Conservation (phyloP, 2,888 invertebrate genomes). For the Dexiosoma caninum region DNA sequence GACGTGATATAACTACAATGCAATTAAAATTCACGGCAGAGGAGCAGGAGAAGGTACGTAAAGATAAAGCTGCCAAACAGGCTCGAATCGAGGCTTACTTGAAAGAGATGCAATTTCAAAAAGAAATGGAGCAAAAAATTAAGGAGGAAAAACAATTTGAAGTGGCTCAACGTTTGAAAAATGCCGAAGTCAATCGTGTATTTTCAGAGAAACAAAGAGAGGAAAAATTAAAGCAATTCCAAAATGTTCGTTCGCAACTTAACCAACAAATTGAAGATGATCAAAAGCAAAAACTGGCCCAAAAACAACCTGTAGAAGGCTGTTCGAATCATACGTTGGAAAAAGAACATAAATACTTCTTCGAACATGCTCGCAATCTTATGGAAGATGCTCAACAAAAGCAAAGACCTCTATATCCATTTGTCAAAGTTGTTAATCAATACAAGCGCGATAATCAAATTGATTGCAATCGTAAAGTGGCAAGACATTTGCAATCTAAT, state of each 20-base stretch:
- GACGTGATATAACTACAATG: slow-evolving; percentile 79
- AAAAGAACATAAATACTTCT: slow-evolving; percentile 73
- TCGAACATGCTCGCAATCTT: slow-evolving; percentile 70
- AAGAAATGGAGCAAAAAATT: slow-evolving; percentile 64
- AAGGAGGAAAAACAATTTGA: slow-evolving; percentile 67
- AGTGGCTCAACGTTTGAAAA: slow-evolving; percentile 71
- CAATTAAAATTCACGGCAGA: slow-evolving; percentile 75
- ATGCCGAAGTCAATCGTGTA: slow-evolving; percentile 68
- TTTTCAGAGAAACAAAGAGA: slow-evolving; percentile 68
- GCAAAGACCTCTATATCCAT: slow-evolving; percentile 73
- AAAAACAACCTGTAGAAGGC: slow-evolving; percentile 51
- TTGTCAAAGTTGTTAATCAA: slow-evolving; percentile 69
- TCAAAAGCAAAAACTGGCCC: slow-evolving; percentile 63
- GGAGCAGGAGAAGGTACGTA: slow-evolving; percentile 71
- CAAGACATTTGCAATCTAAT: slow-evolving; percentile 71
- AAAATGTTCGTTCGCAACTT: slow-evolving; percentile 68
- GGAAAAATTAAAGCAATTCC: slow-evolving; percentile 66
- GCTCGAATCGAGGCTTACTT: slow-evolving; percentile 71
- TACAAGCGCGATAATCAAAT: slow-evolving; percentile 72
- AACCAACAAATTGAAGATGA: slow-evolving; percentile 69
- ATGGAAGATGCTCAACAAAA: slow-evolving; percentile 71
- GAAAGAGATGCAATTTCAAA: slow-evolving; percentile 69
- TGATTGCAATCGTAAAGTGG: slow-evolving; percentile 68
- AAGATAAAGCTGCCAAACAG: slow-evolving; percentile 69
- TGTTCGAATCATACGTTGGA: slow-evolving; percentile 65